phyloP scores from a whole-genome alignment of 92 coral and sea anemone species.

The Micromussa lordhowensis region DNA sequence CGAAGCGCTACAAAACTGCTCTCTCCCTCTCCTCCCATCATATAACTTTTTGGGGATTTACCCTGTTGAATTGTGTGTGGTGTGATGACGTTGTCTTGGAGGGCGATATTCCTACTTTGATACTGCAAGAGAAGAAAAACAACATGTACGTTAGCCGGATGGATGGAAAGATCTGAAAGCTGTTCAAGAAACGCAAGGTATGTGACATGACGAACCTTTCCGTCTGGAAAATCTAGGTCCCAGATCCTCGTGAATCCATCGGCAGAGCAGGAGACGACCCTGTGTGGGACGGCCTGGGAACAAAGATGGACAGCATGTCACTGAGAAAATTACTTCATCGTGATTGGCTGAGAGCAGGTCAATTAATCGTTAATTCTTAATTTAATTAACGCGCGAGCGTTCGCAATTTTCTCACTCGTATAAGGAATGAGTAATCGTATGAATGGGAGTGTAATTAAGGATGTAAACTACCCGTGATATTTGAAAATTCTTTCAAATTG shows the following conservation, averaged over 20 bases:
- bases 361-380: too few relatives aligned
- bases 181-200: background rate
- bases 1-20: background rate
- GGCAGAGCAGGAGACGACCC: constrained; percentile 90
- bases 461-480: too few relatives aligned
- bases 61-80: constrained; percentile 16
- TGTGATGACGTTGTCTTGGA: constrained; percentile 38
- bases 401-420: too few relatives aligned
- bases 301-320: background rate
- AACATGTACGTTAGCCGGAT: background rate
- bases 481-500: too few relatives aligned
- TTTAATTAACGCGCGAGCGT: too few relatives aligned
- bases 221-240: constrained; percentile 78
- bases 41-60: background rate
- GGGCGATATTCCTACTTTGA: constrained; percentile 21
- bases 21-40: background rate
- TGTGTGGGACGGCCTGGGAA: constrained; percentile 66
- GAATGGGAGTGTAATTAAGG: too few relatives aligned
- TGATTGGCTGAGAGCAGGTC: too few relatives aligned
- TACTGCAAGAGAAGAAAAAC: constrained; percentile 6
- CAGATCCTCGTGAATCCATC: constrained; percentile 97
- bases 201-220: constrained; percentile 7
- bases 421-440: too few relatives aligned
- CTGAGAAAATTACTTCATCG: background rate
- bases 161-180: background rate